Evolutionary conservation across 2,113 vertebrate species (phyloP).

Genomic region (Hemicordylus capensis): DNA sequence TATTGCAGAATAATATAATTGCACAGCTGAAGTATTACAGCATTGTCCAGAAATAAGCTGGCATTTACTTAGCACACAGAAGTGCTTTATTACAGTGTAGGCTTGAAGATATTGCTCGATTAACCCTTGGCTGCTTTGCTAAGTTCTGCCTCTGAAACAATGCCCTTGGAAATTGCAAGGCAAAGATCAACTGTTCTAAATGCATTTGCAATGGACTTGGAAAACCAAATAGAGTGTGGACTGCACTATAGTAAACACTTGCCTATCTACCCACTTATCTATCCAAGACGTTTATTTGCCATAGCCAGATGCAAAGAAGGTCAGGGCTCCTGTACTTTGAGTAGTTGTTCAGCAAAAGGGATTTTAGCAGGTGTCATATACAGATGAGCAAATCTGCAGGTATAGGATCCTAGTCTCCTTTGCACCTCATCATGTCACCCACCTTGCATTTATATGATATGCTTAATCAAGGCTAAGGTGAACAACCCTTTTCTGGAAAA

Average conservation of each 20-base stretch:
- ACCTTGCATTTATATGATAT: neutral
- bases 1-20: conserved; percentile 10
- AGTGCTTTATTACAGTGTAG: neutral
- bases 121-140: neutral
- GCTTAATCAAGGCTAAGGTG: neutral
- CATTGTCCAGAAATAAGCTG: conserved; percentile 20
- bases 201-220: neutral
- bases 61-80: conserved; percentile 25
- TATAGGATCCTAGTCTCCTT: neutral
- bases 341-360: neutral
- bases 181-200: conserved; percentile 31
- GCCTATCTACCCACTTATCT: too few relatives aligned
- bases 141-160: neutral
- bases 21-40: conserved; percentile 3
- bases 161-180: conserved; percentile 12
- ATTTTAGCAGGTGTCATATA: neutral
- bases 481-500: neutral
- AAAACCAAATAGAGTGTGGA: neutral
- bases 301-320: neutral
- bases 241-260: neutral
- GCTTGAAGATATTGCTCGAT: conserved; percentile 16
- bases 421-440: neutral
- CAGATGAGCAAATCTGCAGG: neutral
- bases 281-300: neutral
- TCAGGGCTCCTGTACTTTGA: neutral